Evolutionary conservation across 2,113 vertebrate genomes (phyloP).

Genomic region (Dinomys branickii): DNA sequence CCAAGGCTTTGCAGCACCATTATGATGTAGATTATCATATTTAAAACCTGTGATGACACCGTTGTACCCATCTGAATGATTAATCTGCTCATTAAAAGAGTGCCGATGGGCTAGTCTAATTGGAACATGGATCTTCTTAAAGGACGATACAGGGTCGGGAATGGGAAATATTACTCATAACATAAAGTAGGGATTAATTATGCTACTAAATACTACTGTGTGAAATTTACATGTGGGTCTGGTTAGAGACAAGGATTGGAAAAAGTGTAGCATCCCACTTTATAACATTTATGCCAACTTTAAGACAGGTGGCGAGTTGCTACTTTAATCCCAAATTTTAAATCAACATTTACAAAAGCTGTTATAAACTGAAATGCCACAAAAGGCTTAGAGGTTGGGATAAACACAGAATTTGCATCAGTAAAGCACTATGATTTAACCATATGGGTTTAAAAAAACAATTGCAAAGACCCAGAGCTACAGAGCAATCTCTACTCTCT

Average conservation of each 20-base stretch:
- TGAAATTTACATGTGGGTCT: slow-evolving; percentile 92
- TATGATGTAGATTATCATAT: slow-evolving; percentile 93
- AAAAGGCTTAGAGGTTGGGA: slow-evolving; percentile 78
- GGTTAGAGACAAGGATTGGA: slow-evolving; percentile 89
- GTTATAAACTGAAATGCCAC: slow-evolving; percentile 74
- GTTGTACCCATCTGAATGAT: slow-evolving; percentile 92
- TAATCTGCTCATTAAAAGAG: slow-evolving; percentile 95
- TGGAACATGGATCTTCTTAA: slow-evolving; percentile 94
- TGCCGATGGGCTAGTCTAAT: slow-evolving; percentile 94
- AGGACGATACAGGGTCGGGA: slow-evolving; percentile 92
- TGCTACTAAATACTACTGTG: slow-evolving; percentile 92
- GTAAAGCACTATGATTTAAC: slow-evolving; percentile 63
- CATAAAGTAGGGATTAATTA: slow-evolving; percentile 94
- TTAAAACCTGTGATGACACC: slow-evolving; percentile 93
- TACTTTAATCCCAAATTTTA: slow-evolving; percentile 80
- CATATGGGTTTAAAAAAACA: slow-evolving; percentile 44
- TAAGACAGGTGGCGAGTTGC: slow-evolving; percentile 80
- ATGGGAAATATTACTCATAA: slow-evolving; percentile 93
- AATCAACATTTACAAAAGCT: slow-evolving; percentile 82
- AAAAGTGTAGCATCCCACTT: slow-evolving; percentile 87
- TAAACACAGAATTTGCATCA: slow-evolving; percentile 64
- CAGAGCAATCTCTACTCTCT: slow-evolving; percentile 41
- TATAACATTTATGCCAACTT: slow-evolving; percentile 85
- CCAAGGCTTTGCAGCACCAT: slow-evolving; percentile 89
- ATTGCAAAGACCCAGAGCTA: background rate